These are phyloP conservation scores for Trachymyrmex cornetzi DNA, from an alignment of 1,140 invertebrate genomes.

Conservation along the genomic window DNA sequence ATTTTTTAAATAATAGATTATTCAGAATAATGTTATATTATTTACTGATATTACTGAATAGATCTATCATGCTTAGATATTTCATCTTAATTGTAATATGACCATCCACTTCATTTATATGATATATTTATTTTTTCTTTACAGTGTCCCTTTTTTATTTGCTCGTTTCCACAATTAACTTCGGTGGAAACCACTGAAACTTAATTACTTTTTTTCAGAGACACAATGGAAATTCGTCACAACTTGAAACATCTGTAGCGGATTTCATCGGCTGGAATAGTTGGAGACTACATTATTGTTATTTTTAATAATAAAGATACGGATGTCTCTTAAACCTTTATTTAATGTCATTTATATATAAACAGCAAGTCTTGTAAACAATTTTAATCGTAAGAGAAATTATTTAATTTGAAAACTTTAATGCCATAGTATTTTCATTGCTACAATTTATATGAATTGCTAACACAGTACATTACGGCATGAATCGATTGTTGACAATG, in stretches of 20 bases:
- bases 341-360: constrained; percentile 56
- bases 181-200: constrained; percentile 71
- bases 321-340: constrained; percentile 64
- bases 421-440: too few species aligned
- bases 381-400: too few species aligned
- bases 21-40: constrained; percentile 12
- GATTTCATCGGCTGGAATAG: constrained; percentile 73
- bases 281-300: constrained; percentile 74
- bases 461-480: constrained; percentile 39
- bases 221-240: constrained; percentile 82
- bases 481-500: constrained; percentile 53
- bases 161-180: constrained; percentile 13
- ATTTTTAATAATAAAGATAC: constrained; percentile 68
- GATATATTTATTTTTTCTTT: background rate
- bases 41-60: too few species aligned
- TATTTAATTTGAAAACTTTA: too few species aligned
- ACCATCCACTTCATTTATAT: constrained; percentile 1
- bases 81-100: constrained; percentile 10
- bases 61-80: background rate
- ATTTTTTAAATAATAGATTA: background rate
- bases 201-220: constrained; percentile 83
- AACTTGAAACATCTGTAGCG: constrained; percentile 84
- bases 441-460: constrained; percentile 61
- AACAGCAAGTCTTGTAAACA: constrained; percentile 54
- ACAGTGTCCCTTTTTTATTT: constrained; percentile 4